Conservation (phyloP, 1,140 invertebrate genomes). For the Ceratosolen solmsi region DNA sequence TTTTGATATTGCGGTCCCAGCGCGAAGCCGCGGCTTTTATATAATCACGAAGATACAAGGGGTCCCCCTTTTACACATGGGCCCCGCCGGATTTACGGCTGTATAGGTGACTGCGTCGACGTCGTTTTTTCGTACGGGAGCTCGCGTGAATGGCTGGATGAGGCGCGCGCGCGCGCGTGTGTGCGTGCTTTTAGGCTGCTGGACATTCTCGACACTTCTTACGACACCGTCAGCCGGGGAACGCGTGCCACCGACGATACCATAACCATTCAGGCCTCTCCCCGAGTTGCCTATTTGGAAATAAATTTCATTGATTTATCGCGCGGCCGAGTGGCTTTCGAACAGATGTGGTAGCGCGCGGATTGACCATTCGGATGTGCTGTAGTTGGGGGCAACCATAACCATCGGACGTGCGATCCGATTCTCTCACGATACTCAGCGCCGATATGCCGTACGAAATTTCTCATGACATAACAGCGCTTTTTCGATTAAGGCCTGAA, state of each 20-base stretch:
- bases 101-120: slow-evolving; percentile 8
- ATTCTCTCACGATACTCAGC: no score
- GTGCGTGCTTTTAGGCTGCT: slow-evolving; percentile 23
- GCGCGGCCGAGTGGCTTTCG: not conserved
- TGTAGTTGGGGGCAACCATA: no score
- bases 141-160: not conserved
- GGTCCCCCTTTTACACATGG: not conserved
- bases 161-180: not conserved
- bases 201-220: slow-evolving; percentile 37
- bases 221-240: slow-evolving; percentile 22
- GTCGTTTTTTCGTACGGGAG: not conserved
- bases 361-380: no score
- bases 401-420: no score
- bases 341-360: no score
- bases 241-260: not conserved
- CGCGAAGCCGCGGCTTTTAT: slow-evolving; percentile 45
- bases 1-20: slow-evolving; percentile 33
- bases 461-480: no score
- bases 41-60: slow-evolving; percentile 41
- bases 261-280: not conserved
- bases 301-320: slow-evolving; percentile 35
- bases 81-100: not conserved
- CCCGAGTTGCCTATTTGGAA: not conserved
- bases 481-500: no score
- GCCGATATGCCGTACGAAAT: no score